Conservation (phyloP, 2,113 vertebrate genomes). For the Trematomus loennbergii region DNA sequence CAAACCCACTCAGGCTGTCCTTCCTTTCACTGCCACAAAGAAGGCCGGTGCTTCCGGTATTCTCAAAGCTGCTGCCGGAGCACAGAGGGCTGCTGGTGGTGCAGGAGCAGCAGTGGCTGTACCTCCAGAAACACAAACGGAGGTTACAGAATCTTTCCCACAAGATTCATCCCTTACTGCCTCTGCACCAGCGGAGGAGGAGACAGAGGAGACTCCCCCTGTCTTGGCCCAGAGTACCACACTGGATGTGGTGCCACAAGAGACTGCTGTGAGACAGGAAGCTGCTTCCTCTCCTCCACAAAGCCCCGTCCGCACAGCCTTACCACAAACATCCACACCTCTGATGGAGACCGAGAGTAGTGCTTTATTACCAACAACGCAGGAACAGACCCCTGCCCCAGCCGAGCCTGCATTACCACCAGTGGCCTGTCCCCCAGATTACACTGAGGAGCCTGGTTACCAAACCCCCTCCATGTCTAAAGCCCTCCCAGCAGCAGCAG, state of each 20-base stretch:
- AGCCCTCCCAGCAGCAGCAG: not conserved
- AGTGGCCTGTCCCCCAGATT: constrained; percentile 22
- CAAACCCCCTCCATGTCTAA: constrained; percentile 30
- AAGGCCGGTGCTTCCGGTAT: constrained; percentile 36
- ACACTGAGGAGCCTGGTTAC: constrained; percentile 45
- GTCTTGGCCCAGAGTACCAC: constrained; percentile 9
- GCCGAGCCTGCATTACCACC: constrained; percentile 16
- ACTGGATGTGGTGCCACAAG: constrained; percentile 23
- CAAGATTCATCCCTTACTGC: not conserved
- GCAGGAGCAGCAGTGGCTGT: not conserved
- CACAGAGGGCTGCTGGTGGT: not conserved
- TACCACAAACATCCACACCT: not conserved
- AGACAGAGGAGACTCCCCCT: not conserved
- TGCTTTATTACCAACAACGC: constrained; percentile 4
- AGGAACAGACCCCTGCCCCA: constrained; percentile 10
- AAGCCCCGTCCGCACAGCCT: constrained; percentile 3
- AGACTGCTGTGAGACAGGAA: constrained; percentile 7
- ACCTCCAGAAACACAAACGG: constrained; percentile 32
- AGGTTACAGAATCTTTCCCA: constrained; percentile 2
- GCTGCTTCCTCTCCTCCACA: constrained; percentile 34
- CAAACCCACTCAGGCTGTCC: constrained; percentile 77
- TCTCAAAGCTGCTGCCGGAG: not conserved
- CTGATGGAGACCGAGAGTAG: constrained; percentile 21
- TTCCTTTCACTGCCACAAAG: constrained; percentile 61
- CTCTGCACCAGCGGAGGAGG: constrained; percentile 17